A percentile compares a stretch with the other conserved stretches of the same genome.
Evolutionary conservation across 2,797 vertebrate species (phyloP).

Genomic region (Danionella dracula): DNA sequence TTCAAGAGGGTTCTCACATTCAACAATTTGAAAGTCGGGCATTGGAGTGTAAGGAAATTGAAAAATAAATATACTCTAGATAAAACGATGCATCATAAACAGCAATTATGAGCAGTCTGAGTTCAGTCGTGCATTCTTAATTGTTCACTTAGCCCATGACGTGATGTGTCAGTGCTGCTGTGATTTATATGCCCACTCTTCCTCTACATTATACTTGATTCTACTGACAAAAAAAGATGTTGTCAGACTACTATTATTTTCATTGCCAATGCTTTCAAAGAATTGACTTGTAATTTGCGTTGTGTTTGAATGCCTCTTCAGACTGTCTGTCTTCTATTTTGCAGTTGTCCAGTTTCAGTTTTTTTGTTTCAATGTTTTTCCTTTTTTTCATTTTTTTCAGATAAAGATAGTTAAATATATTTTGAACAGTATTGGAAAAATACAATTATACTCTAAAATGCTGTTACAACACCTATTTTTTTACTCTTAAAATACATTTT

Average conservation of each 20-base stretch:
- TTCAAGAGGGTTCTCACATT: background rate
- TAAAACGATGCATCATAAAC: background rate
- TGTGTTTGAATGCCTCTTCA: background rate
- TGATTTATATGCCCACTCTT: background rate
- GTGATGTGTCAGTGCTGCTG: background rate
- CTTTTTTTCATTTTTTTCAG: too few species aligned
- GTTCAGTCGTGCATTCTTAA: background rate
- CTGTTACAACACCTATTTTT: too few species aligned
- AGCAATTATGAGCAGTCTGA: background rate
- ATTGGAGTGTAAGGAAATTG: background rate
- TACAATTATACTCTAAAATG: too few species aligned
- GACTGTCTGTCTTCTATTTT: background rate
- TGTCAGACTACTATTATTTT: too few species aligned
- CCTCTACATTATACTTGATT: background rate
- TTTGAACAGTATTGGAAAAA: too few species aligned
- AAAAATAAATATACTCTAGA: background rate
- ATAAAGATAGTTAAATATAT: too few species aligned
- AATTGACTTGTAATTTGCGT: background rate
- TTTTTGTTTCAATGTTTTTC: too few species aligned
- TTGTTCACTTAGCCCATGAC: slow-evolving; percentile 2
- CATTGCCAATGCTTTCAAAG: too few species aligned
- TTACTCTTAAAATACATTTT: too few species aligned
- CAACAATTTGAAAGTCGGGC: background rate
- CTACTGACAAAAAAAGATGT: background rate
- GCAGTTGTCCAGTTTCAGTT: too few species aligned